phyloP scores from a whole-genome alignment of 2,888 invertebrate species.

The Thymelicus acteon region DNA sequence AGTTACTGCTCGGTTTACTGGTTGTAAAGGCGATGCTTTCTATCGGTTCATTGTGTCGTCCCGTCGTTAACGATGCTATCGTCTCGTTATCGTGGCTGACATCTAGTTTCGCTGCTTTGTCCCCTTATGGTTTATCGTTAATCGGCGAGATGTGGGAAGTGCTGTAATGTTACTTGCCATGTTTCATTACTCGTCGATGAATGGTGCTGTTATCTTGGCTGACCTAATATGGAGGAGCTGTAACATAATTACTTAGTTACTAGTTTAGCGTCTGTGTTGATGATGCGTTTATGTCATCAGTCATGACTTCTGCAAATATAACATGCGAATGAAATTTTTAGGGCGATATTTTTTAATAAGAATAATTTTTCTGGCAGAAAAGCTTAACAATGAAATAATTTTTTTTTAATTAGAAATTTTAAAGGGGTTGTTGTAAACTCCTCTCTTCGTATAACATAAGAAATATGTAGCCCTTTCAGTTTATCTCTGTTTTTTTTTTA shows the following conservation, averaged over 20 bases:
- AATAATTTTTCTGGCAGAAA: too few relatives aligned
- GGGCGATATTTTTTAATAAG: too few relatives aligned
- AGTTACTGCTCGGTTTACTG: conserved; percentile 39
- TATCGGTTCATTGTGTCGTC: conserved; percentile 63
- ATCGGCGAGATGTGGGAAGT: conserved; percentile 60
- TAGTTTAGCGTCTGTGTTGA: conserved; percentile 1
- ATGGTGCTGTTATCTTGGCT: conserved; percentile 35
- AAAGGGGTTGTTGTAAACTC: too few relatives aligned
- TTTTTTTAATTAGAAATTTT: too few relatives aligned
- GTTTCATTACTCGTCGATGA: conserved; percentile 35
- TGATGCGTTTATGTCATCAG: conserved; percentile 10
- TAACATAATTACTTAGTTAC: conserved; percentile 28
- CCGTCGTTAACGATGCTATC: conserved; percentile 58
- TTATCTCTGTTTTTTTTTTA: too few relatives aligned
- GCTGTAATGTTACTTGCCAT: conserved; percentile 38
- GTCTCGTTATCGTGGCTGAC: conserved; percentile 57
- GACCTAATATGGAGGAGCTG: conserved; percentile 35
- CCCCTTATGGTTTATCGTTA: conserved; percentile 55
- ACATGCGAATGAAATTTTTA: too few relatives aligned
- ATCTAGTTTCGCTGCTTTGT: conserved; percentile 67
- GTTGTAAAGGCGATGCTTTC: conserved; percentile 55
- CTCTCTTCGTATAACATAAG: too few relatives aligned
- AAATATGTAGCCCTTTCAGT: too few relatives aligned
- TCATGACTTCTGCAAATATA: neutral
- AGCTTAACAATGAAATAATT: too few relatives aligned